Evolutionary conservation across 35 echinoderm and acorn worm species (phyloP).

Genomic region (Anneissia japonica): DNA sequence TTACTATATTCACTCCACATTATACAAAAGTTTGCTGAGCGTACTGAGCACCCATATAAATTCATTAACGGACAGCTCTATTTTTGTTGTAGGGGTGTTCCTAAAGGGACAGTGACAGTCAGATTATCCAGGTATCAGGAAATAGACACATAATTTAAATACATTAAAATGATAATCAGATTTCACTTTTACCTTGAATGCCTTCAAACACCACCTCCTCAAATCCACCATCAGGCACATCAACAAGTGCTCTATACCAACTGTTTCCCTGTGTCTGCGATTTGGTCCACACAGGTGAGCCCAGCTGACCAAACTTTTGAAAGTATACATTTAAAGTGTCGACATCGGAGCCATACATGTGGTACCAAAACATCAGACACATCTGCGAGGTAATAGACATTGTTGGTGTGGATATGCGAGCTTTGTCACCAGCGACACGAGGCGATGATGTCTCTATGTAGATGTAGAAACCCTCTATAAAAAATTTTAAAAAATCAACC

Average conservation of each 20-base stretch:
- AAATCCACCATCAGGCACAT: not conserved
- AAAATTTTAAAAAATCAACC: no score
- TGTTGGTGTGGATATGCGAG: not conserved
- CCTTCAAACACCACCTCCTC: not conserved
- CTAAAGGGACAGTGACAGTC: no score
- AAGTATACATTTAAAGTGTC: constrained; percentile 23
- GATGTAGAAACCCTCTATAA: not conserved
- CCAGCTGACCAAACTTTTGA: constrained; percentile 8
- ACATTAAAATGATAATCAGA: no score
- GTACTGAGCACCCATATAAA: no score
- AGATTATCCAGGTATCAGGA: no score
- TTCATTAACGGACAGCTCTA: no score
- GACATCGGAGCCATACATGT: constrained; percentile 50
- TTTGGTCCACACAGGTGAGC: constrained; percentile 24
- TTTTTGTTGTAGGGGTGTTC: no score
- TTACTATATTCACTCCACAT: no score
- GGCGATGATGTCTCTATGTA: constrained; percentile 12
- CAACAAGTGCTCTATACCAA: constrained; percentile 10
- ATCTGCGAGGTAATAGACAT: not conserved
- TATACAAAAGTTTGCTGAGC: no score
- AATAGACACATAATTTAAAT: no score
- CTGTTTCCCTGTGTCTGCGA: constrained; percentile 14
- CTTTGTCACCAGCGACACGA: not conserved
- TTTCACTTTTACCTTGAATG: not conserved
- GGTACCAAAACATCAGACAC: constrained; percentile 60